phyloP scores from a whole-genome alignment of 2,797 vertebrate genomes.

The Hippopotamyrus pictus region DNA sequence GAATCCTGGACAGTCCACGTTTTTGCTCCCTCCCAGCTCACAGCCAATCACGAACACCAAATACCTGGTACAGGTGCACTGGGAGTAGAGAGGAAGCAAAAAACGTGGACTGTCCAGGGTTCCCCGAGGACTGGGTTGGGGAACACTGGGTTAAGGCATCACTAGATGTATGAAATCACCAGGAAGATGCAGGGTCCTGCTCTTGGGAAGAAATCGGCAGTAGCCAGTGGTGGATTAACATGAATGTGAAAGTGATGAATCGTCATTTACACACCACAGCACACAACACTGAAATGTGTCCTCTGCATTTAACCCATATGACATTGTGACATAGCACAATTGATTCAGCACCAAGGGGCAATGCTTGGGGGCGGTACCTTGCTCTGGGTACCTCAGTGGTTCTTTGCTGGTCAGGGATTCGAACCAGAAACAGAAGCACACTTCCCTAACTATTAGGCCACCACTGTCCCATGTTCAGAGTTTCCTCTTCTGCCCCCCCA shows the following conservation, averaged over 20 bases:
- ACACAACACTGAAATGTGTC: neutral
- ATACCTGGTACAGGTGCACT: neutral
- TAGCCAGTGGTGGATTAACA: neutral
- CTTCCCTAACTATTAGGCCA: neutral
- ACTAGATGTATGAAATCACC: neutral
- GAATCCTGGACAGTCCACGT: neutral
- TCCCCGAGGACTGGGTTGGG: neutral
- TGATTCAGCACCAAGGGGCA: neutral
- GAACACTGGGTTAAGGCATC: neutral
- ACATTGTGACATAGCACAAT: neutral
- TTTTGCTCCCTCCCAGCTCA: neutral
- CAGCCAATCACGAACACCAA: neutral
- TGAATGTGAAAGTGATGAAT: neutral
- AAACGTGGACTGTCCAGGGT: neutral
- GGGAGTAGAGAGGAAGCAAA: neutral
- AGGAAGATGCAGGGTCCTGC: neutral
- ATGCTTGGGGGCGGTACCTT: neutral
- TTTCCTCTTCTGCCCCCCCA: neutral
- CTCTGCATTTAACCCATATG: neutral
- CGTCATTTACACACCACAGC: neutral
- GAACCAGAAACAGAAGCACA: neutral
- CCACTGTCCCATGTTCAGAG: neutral
- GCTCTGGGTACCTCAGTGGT: neutral
- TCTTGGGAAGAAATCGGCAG: neutral
- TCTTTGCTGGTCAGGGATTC: neutral